A percentile compares a stretch with the other conserved stretches of the same genome.
Conservation (phyloP, 30 jellyfish, hydroid and myxozoan species). For the Rhopilema esculentum region DNA sequence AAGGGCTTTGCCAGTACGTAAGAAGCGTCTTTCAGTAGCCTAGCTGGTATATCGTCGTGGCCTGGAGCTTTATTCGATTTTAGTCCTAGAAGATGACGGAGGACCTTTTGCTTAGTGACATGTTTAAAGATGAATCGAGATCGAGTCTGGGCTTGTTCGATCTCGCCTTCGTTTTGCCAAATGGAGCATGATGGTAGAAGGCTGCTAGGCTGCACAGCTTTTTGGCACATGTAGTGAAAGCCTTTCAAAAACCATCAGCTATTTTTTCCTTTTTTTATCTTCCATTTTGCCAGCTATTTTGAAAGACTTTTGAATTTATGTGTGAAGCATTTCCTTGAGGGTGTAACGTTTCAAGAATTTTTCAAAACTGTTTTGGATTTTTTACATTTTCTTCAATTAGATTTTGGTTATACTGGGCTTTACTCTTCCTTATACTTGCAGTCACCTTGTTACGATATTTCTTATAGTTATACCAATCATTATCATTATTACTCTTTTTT, state of each 20-base stretch:
- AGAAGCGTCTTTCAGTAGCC: constrained; percentile 55
- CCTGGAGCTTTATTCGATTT: constrained; percentile 67
- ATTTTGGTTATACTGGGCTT: constrained; percentile 47
- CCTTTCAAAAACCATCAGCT: constrained; percentile 55
- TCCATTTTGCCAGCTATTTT: constrained; percentile 42
- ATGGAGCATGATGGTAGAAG: constrained; percentile 40
- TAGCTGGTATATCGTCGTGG: constrained; percentile 43
- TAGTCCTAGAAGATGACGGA: constrained; percentile 50
- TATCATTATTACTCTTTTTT: constrained; percentile 32
- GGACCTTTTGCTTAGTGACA: constrained; percentile 50
- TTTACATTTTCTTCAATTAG: constrained; percentile 43
- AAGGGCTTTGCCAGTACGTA: constrained; percentile 18
- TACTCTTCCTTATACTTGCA: constrained; percentile 54
- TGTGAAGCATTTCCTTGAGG: constrained; percentile 48
- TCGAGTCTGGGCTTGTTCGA: constrained; percentile 38
- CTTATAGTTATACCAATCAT: constrained; percentile 44
- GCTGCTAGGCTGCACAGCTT: constrained; percentile 61
- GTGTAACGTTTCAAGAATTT: constrained; percentile 30
- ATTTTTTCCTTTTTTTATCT: constrained; percentile 31
- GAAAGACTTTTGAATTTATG: constrained; percentile 23
- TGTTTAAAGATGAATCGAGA: constrained; percentile 20
- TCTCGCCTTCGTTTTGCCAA: constrained; percentile 61
- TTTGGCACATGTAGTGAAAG: constrained; percentile 59
- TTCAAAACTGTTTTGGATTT: constrained; percentile 60
- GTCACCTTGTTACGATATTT: constrained; percentile 63